These are phyloP conservation scores for Merops nubicus DNA, from an alignment of 2,113 vertebrate genomes.

Conservation along the genomic window DNA sequence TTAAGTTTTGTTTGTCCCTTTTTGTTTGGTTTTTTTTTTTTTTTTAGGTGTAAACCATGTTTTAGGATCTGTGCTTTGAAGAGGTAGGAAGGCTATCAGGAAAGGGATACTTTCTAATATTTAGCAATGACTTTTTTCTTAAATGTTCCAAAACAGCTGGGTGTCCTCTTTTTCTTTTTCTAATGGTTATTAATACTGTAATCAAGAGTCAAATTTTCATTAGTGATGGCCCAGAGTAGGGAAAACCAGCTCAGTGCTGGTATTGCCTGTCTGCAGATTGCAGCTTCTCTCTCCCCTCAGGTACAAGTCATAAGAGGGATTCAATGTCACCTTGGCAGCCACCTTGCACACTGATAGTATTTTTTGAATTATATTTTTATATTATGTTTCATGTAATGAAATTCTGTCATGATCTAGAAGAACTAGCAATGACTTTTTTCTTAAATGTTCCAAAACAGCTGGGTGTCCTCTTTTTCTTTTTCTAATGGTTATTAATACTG, in stretches of 20 bases:
- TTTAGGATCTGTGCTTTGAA: not conserved
- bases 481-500: not conserved
- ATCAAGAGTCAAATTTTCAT: not conserved
- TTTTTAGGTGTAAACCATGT: not conserved
- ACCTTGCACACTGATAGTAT: not conserved
- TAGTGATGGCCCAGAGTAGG: not conserved
- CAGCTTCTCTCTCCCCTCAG: not conserved
- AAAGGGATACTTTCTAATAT: not conserved
- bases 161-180: not conserved
- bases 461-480: not conserved
- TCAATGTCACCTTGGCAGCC: not conserved
- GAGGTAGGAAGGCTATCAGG: not conserved
- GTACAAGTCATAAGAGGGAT: not conserved
- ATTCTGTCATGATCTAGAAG: not conserved
- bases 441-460: not conserved
- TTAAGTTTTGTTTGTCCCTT: not conserved
- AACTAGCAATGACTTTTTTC: not conserved
- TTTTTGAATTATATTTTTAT: not conserved
- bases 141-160: not conserved
- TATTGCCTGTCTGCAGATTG: not conserved
- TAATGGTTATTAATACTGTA: not conserved
- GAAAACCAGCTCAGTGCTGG: not conserved
- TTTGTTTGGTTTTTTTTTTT: not conserved
- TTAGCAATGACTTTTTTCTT: not conserved
- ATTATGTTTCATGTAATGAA: not conserved